These are phyloP conservation scores for Epinephelus malabaricus DNA, from an alignment of 2,797 vertebrate species.

Conservation along the genomic window DNA sequence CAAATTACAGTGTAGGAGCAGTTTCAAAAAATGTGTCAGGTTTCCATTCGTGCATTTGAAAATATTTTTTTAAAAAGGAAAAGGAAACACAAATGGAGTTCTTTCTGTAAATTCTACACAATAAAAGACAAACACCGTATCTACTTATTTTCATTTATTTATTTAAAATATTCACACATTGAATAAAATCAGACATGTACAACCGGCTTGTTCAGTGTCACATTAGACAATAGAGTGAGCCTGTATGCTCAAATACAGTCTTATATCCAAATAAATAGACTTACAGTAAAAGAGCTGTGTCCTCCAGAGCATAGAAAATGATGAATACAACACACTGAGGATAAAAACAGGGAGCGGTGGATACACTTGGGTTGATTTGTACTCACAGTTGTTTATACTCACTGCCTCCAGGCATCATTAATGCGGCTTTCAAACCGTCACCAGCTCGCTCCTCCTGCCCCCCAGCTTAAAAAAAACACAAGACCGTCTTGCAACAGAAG, in stretches of 20 bases:
- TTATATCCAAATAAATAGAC: not conserved
- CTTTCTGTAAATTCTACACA: not conserved
- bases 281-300: not conserved
- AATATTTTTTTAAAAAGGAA: no score
- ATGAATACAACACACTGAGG: not conserved
- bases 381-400: not conserved
- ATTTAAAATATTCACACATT: not conserved
- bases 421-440: not conserved
- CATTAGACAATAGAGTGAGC: not conserved
- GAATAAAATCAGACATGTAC: not conserved
- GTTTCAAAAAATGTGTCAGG: no score
- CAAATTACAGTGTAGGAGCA: no score
- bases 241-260: not conserved
- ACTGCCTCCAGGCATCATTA: slow-evolving; percentile 8
- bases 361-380: not conserved
- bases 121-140: slow-evolving; percentile 1
- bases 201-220: not conserved
- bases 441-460: slow-evolving; percentile 29
- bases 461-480: slow-evolving; percentile 28
- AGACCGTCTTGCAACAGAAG: slow-evolving; percentile 31
- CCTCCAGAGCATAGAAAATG: not conserved
- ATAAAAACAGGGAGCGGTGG: not conserved
- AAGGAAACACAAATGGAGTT: not conserved
- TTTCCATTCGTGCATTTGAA: no score
- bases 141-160: not conserved